Conservation (phyloP, 2,113 vertebrate species). For the Podilymbus podiceps region DNA sequence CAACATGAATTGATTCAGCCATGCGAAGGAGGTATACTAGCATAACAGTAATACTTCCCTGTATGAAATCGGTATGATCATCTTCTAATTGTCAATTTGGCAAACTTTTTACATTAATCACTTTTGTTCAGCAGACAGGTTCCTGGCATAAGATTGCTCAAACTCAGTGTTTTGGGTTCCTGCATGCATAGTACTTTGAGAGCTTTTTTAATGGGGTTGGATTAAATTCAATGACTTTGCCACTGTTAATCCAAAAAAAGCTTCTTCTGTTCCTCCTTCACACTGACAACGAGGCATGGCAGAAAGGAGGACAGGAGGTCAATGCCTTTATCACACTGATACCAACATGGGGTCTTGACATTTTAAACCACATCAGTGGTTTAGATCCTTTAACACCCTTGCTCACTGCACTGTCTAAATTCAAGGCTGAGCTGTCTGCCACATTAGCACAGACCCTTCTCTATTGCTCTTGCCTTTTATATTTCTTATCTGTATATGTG, state of each 20-base stretch:
- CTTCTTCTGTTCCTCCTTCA: neutral
- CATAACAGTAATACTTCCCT: neutral
- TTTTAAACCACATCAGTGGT: neutral
- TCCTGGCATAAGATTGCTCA: neutral
- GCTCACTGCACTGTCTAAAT: neutral
- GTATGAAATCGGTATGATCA: neutral
- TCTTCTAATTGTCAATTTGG: neutral
- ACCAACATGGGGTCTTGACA: neutral
- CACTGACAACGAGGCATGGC: neutral
- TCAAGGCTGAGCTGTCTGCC: neutral
- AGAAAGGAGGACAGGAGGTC: neutral
- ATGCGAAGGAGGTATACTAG: neutral
- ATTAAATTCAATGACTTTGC: neutral
- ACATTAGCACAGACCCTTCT: neutral
- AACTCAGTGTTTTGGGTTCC: neutral
- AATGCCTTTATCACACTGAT: neutral
- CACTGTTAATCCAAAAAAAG: neutral
- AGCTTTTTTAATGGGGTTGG: neutral
- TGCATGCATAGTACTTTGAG: neutral
- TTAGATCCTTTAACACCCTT: neutral
- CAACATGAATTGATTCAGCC: neutral
- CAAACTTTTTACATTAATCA: slow-evolving; percentile 17
- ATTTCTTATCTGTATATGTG: neutral
- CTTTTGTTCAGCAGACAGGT: neutral
- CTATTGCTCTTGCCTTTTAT: neutral